Evolutionary conservation across 1,140 invertebrate species (phyloP), one percentile per base, ranked within the genome.

Genomic region (Orchesella cincta): DNA sequence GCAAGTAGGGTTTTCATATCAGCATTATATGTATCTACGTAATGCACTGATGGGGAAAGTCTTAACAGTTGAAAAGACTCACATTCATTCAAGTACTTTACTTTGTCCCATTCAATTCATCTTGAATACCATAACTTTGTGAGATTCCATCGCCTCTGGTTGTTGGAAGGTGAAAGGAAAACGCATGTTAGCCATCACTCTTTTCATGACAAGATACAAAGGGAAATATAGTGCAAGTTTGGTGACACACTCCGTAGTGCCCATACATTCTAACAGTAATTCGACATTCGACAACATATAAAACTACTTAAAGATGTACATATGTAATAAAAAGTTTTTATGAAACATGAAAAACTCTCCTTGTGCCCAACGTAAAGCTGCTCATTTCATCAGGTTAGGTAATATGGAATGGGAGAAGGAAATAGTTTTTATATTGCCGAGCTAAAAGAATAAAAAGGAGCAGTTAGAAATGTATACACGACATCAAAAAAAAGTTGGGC

Each of bases 121-220:
- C 52, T 57, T 57, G 23, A 57, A 57, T 46, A 18, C 39, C 39
- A 46, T 46, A 46, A 46, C 39, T 46, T 46, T 46, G 39, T 18
- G 18, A 46, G 39, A 46, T 46, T 46, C 52, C 23, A 57, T 57
- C 52, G 52, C 8, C 12, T 57, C 8, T n/a, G 52, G 23, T 57
- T 3, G 52, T 46, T 46, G 5, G 23, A 18, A 57, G 52, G 52
- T 57, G 52, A 57, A 57, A 57, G 52, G 12, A 57, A 57, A 57
- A 14, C 52, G 52, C 52, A 57, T 57, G 52, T 14, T 46, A 23
- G 52, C 52, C 12, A 57, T 57, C 52, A 57, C 23, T 57, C 52
- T 57, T 57, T 57, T 57, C 52, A 57, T 57, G 52, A 57, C 52
- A 57, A n/a, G 52, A 57, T 23, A 57, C 52, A 57, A n/a, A 57